A percentile compares a stretch with the other conserved stretches of the same genome.
Conservation (phyloP, 1,140 invertebrate genomes). For the Lucilia cuprina region DNA sequence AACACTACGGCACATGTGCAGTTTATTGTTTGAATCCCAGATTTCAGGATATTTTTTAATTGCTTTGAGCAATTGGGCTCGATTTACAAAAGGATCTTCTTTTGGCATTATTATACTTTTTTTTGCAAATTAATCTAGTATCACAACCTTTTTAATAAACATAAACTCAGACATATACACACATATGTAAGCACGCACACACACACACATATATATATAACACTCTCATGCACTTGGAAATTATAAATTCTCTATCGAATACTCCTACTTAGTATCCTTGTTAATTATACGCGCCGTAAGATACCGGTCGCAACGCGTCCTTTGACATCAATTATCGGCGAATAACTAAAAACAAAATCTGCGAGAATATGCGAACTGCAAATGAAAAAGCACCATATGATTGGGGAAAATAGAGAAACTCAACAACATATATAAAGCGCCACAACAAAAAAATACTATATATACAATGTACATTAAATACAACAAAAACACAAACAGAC, state of each 20-base stretch:
- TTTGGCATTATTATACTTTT: conserved; percentile 50
- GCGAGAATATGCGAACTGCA: conserved; percentile 62
- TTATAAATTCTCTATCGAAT: neutral
- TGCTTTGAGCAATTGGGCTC: conserved; percentile 57
- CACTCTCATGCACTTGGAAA: neutral
- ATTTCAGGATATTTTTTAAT: conserved; percentile 61
- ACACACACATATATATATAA: too few relatives aligned
- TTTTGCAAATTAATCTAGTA: neutral
- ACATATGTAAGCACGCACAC: neutral
- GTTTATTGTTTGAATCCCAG: conserved; percentile 60
- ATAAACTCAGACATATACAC: neutral
- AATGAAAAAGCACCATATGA: conserved; percentile 61
- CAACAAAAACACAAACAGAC: neutral
- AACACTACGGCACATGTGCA: conserved; percentile 59
- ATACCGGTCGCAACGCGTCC: conserved; percentile 52
- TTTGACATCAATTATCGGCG: conserved; percentile 63
- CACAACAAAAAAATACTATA: conserved; percentile 36
- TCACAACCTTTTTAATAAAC: neutral
- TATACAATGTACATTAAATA: neutral
- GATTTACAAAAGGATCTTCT: conserved; percentile 60
- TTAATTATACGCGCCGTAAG: conserved; percentile 41
- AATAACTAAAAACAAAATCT: conserved; percentile 63
- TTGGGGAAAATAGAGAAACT: conserved; percentile 63
- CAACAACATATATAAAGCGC: conserved; percentile 40
- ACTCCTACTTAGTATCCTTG: conserved; percentile 18